A percentile compares a stretch with the other conserved stretches of the same genome.
phyloP scores from a whole-genome alignment of 35 echinoderm and acorn worm species.

The Ptychodera flava region DNA sequence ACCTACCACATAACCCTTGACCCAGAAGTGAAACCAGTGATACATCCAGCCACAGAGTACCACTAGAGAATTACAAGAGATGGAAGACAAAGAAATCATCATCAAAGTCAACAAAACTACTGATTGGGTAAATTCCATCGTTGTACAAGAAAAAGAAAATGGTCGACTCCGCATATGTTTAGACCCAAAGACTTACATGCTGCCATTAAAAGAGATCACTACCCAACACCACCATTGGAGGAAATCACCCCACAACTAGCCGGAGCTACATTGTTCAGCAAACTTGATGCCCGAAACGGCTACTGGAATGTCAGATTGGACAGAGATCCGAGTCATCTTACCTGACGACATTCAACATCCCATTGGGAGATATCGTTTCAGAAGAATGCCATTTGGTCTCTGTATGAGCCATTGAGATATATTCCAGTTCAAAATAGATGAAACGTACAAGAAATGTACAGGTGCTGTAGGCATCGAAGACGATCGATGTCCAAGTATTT shows the following conservation, averaged over 20 bases:
- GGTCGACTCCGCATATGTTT: conserved; percentile 55
- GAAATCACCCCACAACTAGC: not conserved
- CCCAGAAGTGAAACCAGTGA: conserved; percentile 6
- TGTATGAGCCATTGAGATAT: conserved; percentile 44
- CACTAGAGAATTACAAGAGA: conserved; percentile 25
- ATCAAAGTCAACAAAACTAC: conserved; percentile 58
- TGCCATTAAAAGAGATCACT: conserved; percentile 7
- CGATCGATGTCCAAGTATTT: conserved; percentile 29
- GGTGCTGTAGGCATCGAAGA: conserved; percentile 56
- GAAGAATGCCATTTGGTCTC: conserved; percentile 30
- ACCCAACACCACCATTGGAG: conserved; percentile 8
- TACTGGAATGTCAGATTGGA: conserved; percentile 9
- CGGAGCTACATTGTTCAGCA: not conserved
- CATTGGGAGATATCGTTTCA: conserved; percentile 31
- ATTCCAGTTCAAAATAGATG: conserved; percentile 48
- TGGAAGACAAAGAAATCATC: too few species aligned
- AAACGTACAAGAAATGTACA: conserved; percentile 23
- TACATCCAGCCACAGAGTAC: conserved; percentile 21
- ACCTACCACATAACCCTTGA: not conserved
- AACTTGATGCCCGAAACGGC: conserved; percentile 4
- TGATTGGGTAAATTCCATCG: conserved; percentile 59
- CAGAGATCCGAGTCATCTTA: not conserved
- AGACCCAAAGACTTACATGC: conserved; percentile 53
- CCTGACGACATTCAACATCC: conserved; percentile 29
- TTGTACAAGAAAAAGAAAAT: conserved; percentile 20